A percentile compares a stretch with the other conserved stretches of the same genome.
phyloP scores from a whole-genome alignment of 1,140 invertebrate genomes.

The Rhynchophorus ferrugineus region DNA sequence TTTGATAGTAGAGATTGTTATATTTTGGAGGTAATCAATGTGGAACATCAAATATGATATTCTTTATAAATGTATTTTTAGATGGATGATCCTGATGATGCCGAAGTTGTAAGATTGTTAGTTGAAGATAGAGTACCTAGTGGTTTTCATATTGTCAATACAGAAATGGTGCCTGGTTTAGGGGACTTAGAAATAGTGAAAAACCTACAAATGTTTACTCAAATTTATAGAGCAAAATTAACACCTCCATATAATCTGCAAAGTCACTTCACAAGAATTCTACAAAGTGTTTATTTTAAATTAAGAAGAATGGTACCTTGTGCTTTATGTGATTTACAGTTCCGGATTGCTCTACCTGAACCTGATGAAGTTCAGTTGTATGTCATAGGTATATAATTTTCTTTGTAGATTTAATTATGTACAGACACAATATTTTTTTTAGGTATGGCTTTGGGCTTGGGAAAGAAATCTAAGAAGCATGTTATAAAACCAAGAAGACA shows the following conservation, averaged over 20 bases:
- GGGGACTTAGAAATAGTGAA: constrained; percentile 58
- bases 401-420: neutral
- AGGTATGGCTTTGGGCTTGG: constrained; percentile 67
- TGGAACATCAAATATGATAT: neutral
- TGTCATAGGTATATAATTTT: constrained; percentile 48
- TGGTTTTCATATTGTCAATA: constrained; percentile 79
- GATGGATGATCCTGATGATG: constrained; percentile 82
- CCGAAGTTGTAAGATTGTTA: constrained; percentile 69
- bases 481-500: neutral
- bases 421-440: constrained; percentile 20
- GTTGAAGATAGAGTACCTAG: constrained; percentile 70
- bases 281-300: constrained; percentile 78
- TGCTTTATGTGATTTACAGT: constrained; percentile 68
- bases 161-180: constrained; percentile 68
- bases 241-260: constrained; percentile 58
- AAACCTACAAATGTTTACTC: constrained; percentile 83
- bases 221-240: constrained; percentile 70
- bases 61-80: constrained; percentile 37
- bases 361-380: constrained; percentile 86
- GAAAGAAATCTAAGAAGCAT: constrained; percentile 44
- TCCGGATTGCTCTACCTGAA: constrained; percentile 74
- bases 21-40: constrained; percentile 58
- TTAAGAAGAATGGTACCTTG: constrained; percentile 76
- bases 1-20: constrained; percentile 74
- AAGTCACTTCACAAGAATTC: constrained; percentile 44